phyloP scores from a whole-genome alignment of 1,140 invertebrate species.

The Drosophila nebulosa region DNA sequence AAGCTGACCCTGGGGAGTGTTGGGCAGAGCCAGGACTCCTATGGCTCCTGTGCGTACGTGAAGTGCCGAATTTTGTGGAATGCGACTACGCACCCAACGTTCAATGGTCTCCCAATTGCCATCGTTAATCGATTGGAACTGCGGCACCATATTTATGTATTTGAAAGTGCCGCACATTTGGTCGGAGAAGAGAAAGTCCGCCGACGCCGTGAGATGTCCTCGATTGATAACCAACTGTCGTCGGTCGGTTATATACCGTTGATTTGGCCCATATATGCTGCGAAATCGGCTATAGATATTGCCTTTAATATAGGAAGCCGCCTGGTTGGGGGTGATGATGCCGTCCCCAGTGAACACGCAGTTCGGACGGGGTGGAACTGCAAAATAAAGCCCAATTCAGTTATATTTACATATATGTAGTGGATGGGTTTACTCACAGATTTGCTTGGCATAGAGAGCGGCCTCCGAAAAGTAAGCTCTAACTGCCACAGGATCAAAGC shows the following conservation, averaged over 20 bases:
- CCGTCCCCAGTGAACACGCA: neutral
- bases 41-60: slow-evolving; percentile 17
- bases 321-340: neutral
- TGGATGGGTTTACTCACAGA: slow-evolving; percentile 13
- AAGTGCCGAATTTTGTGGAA: neutral
- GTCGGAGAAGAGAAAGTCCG: slow-evolving; percentile 20
- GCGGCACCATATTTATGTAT: slow-evolving; percentile 23
- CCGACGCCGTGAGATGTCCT: slow-evolving; percentile 20
- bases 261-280: neutral
- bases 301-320: neutral
- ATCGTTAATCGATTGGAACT: slow-evolving; percentile 16
- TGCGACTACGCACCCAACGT: neutral
- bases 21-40: neutral
- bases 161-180: slow-evolving; percentile 12
- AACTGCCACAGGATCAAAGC: neutral
- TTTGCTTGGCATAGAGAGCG: neutral
- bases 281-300: neutral
- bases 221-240: slow-evolving; percentile 11
- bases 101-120: slow-evolving; percentile 30
- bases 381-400: neutral
- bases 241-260: neutral
- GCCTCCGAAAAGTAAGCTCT: slow-evolving; percentile 1
- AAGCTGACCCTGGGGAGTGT: neutral
- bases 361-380: neutral
- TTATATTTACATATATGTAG: neutral